phyloP scores from a whole-genome alignment of 2,797 vertebrate species.

The Pteropus rufus region DNA sequence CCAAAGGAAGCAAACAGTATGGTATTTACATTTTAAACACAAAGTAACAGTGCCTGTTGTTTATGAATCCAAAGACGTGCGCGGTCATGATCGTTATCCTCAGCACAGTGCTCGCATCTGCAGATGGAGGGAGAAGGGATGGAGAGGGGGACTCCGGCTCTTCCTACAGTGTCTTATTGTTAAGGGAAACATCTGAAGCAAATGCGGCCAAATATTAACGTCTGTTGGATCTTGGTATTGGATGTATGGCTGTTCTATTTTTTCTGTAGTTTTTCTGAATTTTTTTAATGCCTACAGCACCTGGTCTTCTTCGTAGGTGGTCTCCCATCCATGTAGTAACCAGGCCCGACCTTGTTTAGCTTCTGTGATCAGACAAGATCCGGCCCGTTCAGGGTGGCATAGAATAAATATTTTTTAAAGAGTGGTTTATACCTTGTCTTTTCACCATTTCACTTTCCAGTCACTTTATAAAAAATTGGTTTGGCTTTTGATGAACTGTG shows the following conservation, averaged over 20 bases:
- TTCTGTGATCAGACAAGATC: too few species aligned
- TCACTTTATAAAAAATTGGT: not conserved
- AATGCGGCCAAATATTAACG: not conserved
- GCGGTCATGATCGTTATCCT: not conserved
- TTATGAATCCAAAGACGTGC: not conserved
- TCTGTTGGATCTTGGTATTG: not conserved
- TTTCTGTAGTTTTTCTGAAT: not conserved
- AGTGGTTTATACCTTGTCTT: not conserved
- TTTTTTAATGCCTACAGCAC: too few species aligned
- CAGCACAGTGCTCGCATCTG: not conserved
- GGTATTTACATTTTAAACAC: not conserved
- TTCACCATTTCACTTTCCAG: not conserved
- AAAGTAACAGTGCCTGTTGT: not conserved
- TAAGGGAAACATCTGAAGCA: not conserved
- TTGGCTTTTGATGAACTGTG: not conserved
- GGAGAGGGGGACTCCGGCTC: not conserved
- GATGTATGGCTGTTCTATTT: not conserved
- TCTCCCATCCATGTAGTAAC: too few species aligned
- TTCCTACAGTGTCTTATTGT: not conserved
- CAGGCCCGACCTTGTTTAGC: too few species aligned
- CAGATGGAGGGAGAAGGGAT: not conserved
- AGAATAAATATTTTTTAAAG: not conserved
- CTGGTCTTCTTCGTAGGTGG: too few species aligned
- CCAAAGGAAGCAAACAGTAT: not conserved
- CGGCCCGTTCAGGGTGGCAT: too few species aligned